A percentile compares a stretch with the other conserved stretches of the same genome.
phyloP scores from a whole-genome alignment of 2,797 vertebrate genomes.

The Acropternis orthonyx region DNA sequence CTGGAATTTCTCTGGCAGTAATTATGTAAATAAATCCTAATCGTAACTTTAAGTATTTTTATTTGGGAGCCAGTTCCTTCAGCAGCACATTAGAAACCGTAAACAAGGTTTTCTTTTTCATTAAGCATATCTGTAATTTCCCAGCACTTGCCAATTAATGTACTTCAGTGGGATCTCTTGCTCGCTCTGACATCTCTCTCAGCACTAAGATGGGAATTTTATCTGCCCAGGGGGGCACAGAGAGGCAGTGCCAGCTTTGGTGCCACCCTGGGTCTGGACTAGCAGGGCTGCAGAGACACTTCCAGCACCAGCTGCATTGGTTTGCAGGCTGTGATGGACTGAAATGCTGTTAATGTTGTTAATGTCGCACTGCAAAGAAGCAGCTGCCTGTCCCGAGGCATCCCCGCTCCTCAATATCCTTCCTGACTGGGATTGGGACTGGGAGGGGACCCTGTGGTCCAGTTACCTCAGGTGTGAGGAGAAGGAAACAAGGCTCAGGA shows the following conservation, averaged over 20 bases:
- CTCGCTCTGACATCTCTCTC: neutral
- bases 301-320: neutral
- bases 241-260: neutral
- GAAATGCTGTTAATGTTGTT: too few species aligned
- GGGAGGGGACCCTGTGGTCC: too few species aligned
- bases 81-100: conserved; percentile 22
- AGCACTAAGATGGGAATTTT: neutral
- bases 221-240: neutral
- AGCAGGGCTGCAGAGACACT: neutral
- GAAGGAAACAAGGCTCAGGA: too few species aligned
- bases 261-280: neutral
- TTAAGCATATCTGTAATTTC: conserved; percentile 36
- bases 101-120: conserved; percentile 44
- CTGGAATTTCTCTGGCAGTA: conserved; percentile 3
- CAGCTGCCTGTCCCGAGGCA: too few species aligned
- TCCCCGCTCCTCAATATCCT: too few species aligned
- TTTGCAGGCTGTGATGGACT: neutral
- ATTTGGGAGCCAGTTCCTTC: conserved; percentile 45
- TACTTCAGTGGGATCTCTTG: neutral
- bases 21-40: conserved; percentile 64
- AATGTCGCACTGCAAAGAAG: too few species aligned
- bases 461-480: too few species aligned
- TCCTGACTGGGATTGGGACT: too few species aligned
- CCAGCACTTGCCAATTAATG: conserved; percentile 17
- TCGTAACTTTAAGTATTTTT: conserved; percentile 57